These are phyloP conservation scores for Hirtodrosophila trivittata DNA, from an alignment of 2,888 invertebrate species.

Conservation along the genomic window DNA sequence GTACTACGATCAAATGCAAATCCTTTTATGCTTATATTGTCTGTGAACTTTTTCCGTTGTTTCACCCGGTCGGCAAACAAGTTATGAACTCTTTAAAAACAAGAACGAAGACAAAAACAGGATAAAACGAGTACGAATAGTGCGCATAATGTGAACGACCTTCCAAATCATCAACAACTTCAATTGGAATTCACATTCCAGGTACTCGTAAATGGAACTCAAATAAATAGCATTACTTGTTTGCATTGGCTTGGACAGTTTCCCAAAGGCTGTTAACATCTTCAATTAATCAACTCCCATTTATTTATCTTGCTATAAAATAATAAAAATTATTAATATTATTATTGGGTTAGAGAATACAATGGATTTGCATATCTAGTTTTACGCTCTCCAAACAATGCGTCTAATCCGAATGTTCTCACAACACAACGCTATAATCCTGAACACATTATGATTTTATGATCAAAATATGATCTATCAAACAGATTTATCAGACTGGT, in stretches of 20 bases:
- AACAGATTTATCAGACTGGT: no score
- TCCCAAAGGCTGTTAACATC: conserved; percentile 1
- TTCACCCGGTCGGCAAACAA: conserved; percentile 50
- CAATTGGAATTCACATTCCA: conserved; percentile 38
- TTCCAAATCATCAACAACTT: conserved; percentile 57
- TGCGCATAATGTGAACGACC: conserved; percentile 69
- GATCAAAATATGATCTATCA: no score
- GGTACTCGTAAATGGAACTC: conserved; percentile 25
- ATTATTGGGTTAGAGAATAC: no score
- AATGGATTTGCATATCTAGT: no score
- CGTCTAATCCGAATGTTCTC: no score
- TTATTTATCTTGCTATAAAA: neutral
- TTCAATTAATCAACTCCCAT: no score
- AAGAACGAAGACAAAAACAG: conserved; percentile 45
- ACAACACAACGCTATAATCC: no score
- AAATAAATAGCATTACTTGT: conserved; percentile 26
- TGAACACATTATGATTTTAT: no score
- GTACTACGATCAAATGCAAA: conserved; percentile 25
- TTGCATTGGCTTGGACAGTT: conserved; percentile 14
- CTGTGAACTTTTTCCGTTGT: conserved; percentile 75
- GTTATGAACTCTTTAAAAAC: conserved; percentile 49
- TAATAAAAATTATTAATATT: no score
- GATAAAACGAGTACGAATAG: conserved; percentile 42
- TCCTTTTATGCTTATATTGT: conserved; percentile 57
- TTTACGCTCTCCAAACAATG: no score